Evolutionary conservation across 53 echinoderm and acorn worm species (phyloP), one percentile per base, ranked within the genome.

Genomic region (Holothuria scabra): DNA sequence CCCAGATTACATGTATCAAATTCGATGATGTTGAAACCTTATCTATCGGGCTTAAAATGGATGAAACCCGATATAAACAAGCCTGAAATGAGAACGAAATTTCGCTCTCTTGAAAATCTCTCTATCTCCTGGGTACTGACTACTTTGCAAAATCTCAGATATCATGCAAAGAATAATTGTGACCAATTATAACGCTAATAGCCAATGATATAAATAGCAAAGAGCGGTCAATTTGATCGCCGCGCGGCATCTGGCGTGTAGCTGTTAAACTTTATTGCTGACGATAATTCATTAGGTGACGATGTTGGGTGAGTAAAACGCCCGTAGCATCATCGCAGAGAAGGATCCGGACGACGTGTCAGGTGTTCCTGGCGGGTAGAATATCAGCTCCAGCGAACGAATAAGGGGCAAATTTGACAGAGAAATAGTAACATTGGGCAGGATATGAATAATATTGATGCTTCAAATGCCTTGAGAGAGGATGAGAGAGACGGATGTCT

Each of bases 261-360:
- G 70, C 70, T 44, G 70, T 70, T 70, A 70, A 70, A 70, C 46
- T 70, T 70, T 70, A 70, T 70, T 70, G 70, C 70, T 46, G 70
- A 38, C 38, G 70, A 70, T 70, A 70, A 70, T 70, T 70, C 70
- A 70, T 70, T 70, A 70, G 70, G 48, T 48, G 48, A 48, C 48
- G 48, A 48, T 48, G 48, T 48, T 5, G 48, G 48, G 48, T 48
- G 48, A 48, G 48, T 48, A 48, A 48, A 48, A 10, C 48, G 48
- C 48, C 48, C 48, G 48, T 48, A 48, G 48, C 48, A 48, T 48
- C 48, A 48, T 66, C 19, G 30, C 34, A 26, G 30, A 28, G 31
- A 66, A 31, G 66, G 66, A 25, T 32, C 34, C 13, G 66, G 20
- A 66, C 66, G 66, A 66, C 13, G 29, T 66, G 66, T 66, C 66